Conservation (phyloP, 2,113 vertebrate species). For the Syngnathoides biaculeatus region DNA sequence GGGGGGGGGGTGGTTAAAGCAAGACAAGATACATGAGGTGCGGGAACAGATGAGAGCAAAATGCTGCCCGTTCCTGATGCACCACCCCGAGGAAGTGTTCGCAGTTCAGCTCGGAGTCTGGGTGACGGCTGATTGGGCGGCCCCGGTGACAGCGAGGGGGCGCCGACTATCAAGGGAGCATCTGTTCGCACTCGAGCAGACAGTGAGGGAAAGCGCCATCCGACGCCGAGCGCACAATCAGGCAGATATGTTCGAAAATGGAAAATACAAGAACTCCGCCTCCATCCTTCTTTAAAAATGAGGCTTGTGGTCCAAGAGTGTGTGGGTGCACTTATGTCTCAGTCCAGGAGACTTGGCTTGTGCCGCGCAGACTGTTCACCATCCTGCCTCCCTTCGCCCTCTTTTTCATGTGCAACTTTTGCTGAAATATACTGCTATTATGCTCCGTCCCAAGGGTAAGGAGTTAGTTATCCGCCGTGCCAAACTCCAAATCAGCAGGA, state of each 20-base stretch:
- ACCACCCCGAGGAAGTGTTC: constrained; percentile 73
- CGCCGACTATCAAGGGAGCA: constrained; percentile 72
- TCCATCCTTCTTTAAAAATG: constrained; percentile 59
- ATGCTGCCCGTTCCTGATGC: constrained; percentile 57
- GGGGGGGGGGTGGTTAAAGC: constrained; percentile 17
- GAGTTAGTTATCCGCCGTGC: constrained; percentile 65
- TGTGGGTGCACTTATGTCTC: constrained; percentile 56
- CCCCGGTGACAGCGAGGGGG: constrained; percentile 82
- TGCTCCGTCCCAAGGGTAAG: constrained; percentile 57
- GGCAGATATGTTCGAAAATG: constrained; percentile 53
- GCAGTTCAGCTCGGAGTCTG: constrained; percentile 84
- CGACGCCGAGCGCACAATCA: constrained; percentile 21
- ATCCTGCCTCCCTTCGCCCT: constrained; percentile 42
- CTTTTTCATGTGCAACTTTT: constrained; percentile 9
- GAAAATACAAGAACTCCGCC: constrained; percentile 58
- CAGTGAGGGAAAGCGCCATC: constrained; percentile 47
- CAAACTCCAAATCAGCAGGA: constrained; percentile 35
- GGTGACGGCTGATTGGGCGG: constrained; percentile 90
- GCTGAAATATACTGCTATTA: constrained; percentile 29
- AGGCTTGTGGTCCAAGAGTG: constrained; percentile 49
- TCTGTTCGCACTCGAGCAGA: constrained; percentile 67
- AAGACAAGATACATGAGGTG: constrained; percentile 35
- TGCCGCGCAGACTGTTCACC: constrained; percentile 63
- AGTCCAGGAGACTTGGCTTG: constrained; percentile 67
- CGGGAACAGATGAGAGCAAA: constrained; percentile 49